Base-by-base conservation (phyloP, 2,113 vertebrate genomes). In the Campylorhamphus procurvoides region DNA sequence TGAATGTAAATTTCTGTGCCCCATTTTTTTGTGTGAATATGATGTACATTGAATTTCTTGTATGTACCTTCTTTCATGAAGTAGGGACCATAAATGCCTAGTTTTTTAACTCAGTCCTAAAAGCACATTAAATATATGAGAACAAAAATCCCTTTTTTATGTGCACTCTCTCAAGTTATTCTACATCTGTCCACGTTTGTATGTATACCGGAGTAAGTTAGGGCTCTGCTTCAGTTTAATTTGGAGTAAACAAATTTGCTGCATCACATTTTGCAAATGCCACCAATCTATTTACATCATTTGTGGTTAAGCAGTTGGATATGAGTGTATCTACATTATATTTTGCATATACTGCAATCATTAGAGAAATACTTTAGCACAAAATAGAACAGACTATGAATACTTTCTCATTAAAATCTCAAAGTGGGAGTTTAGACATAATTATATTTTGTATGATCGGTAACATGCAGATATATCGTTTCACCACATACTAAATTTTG, bases 181-280 rank as follows among this genome's bases (percentile, higher is more conserved):
- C 50, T 74, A 33, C 46, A 73, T 74, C 72, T 85, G 39, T 75
- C 28, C 6, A 24, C 52, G 7, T 82, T 83, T 93, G 71, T 53
- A n/a, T 76, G 37, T 31, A 52, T 83, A 49, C 24, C 25, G 35
- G 49, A 84, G 10, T 91, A 87, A 72, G 17, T 2, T 87, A 17
- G 22, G 15, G 69, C 50, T 73, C 58, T 87, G 53, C 84, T 91
- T 91, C 87, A 91, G 62, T 93, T 94, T 90, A 82, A 71, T 90
- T 84, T 82, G 66, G 44, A 85, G 40, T 68, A 90, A 96, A 84
- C 62, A 93, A 52, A 95, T 87, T 85, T 95, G 74, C 63, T 89
- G 71, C 74, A 60, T 73, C 3, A 2, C 4, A 1, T 94, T 93
- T 94, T 89, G 67, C 79, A 94, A 96, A 72, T 79, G 76, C 15